Evolutionary conservation across 1,140 invertebrate genomes (phyloP).

Genomic region (Colletes latitarsis): DNA sequence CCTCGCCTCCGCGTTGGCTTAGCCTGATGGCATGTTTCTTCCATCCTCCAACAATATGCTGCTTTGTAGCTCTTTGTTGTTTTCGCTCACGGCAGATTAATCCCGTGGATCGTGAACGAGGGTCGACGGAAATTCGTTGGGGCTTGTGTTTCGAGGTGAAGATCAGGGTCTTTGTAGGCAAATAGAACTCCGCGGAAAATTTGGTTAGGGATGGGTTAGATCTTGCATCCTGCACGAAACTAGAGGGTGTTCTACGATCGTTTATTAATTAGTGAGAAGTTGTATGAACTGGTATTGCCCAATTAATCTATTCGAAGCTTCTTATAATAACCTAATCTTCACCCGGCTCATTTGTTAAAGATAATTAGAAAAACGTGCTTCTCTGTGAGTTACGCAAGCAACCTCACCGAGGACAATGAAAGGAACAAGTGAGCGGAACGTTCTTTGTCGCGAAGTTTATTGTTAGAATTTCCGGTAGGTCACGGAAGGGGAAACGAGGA

Average conservation of each 20-base stretch:
- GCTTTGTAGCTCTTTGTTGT: neutral
- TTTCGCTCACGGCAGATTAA: constrained; percentile 11
- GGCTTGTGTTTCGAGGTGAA: neutral
- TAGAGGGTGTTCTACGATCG: too few species aligned
- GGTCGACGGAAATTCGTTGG: constrained; percentile 11
- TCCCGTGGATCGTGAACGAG: neutral
- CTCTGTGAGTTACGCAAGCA: too few species aligned
- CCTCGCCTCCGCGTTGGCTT: neutral
- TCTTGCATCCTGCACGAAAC: neutral
- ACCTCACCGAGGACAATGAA: too few species aligned
- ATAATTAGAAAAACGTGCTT: neutral
- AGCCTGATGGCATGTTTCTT: constrained; percentile 28
- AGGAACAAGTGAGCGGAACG: neutral
- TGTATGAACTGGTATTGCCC: too few species aligned
- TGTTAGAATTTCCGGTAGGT: neutral
- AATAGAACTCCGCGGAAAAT: neutral
- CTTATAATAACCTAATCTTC: too few species aligned
- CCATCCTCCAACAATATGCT: neutral
- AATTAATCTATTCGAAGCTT: too few species aligned
- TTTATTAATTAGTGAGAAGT: too few species aligned
- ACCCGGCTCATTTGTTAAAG: too few species aligned
- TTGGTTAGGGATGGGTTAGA: neutral
- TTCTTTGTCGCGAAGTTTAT: constrained; percentile 42
- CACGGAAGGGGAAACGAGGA: constrained; percentile 2
- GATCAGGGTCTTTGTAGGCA: neutral